A percentile compares a stretch with the other conserved stretches of the same genome.
phyloP scores from a whole-genome alignment of 2,113 vertebrate genomes.

The Podiceps cristatus region DNA sequence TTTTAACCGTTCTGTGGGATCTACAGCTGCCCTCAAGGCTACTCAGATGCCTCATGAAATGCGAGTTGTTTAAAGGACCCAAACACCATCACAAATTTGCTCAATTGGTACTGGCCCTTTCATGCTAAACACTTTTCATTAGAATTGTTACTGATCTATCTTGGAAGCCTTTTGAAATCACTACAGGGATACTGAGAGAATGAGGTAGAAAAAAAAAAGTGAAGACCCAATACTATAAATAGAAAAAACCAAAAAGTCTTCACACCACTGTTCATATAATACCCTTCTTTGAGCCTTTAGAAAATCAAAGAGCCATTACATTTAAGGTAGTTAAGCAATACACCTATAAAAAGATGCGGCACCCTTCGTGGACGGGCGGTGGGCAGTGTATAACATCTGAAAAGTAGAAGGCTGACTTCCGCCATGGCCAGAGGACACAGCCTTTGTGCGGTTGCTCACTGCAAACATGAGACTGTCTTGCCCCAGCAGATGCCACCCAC shows the following conservation, averaged over 20 bases:
- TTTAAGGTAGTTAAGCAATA: background rate
- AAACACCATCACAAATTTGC: background rate
- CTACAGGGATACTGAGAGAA: background rate
- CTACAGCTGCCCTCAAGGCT: background rate
- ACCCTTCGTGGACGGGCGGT: background rate
- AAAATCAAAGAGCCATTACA: background rate
- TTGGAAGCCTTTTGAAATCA: background rate
- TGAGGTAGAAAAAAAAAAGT: background rate
- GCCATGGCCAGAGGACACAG: fast-evolving
- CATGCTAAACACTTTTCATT: background rate
- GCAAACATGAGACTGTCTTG: background rate
- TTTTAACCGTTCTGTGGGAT: background rate
- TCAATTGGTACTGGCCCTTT: background rate
- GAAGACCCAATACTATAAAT: background rate
- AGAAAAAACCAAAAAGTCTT: background rate
- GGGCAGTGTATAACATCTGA: fast-evolving
- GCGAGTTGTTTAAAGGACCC: background rate
- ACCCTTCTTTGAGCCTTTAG: background rate
- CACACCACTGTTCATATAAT: background rate
- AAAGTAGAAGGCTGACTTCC: background rate
- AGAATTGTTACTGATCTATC: background rate
- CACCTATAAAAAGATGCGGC: background rate
- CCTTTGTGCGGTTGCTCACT: background rate
- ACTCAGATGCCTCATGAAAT: background rate
- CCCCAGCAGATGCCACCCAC: background rate